Base-by-base conservation (phyloP, 1,140 invertebrate species). In the Diabrotica virgifera region DNA sequence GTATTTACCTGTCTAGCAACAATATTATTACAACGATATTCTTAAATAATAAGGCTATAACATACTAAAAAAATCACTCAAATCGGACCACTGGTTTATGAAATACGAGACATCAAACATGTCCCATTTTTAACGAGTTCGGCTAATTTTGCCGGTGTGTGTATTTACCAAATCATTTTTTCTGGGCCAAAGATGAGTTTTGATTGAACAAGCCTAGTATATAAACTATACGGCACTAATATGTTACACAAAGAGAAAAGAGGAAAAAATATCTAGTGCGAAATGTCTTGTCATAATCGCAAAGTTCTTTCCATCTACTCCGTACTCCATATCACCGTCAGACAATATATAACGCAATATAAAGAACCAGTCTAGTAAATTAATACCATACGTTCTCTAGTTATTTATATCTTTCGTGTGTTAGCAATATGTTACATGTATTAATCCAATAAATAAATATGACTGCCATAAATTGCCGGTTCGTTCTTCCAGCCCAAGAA, bases 371-470 rank as follows among this genome's bases (percentile, higher is more conserved):
- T 70, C 72, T 66, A 75, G 71, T 78, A 78, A 78, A 78, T 78
- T 78, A 78, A 78, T 78, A 77, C 76, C 76, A 76, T 78, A 78
- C 76, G 75, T 76, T 77, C 72, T 66, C 72, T 62, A 73, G 76
- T 77, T 78, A 78, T 78, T 78, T 78, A 78, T 78, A 75, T 72
- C 75, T 74, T 70, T 76, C 76, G 74, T 77, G 76, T 78, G 77
- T 78, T 77, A 75, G 74, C 75, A 77, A 77, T 78, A 78, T 76
- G 77, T 77, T 78, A 78, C 77, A 77, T 76, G 77, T 77, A 78
- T 78, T 78, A 78, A 78, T 78, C 77, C 77, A 78, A 78, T 78
- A 78, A 78, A 78, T 78, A 78, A 78, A 78, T 77, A 78, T 76
- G 77, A 76, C 74, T 70, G 74, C 72, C 73, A 78, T 78, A 78